Conservation (phyloP, 1,140 invertebrate species). For the Trypoxylus dichotomus region DNA sequence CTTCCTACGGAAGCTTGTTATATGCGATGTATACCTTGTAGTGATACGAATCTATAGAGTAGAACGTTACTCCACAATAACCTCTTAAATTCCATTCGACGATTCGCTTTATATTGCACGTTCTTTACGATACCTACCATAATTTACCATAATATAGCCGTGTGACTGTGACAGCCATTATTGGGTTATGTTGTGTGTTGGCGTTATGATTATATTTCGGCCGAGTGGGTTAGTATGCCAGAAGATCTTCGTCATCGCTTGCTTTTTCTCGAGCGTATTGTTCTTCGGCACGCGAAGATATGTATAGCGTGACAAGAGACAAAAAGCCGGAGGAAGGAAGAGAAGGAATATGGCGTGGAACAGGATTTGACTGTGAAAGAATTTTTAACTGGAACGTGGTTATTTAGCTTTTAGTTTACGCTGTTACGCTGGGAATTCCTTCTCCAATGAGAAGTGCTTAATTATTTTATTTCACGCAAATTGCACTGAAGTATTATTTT, state of each 20-base stretch:
- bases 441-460: too few species aligned
- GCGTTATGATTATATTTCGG: not conserved
- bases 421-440: too few species aligned
- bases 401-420: too few species aligned
- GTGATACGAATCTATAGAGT: too few species aligned
- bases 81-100: not conserved
- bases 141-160: not conserved
- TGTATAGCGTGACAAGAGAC: not conserved
- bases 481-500: too few species aligned
- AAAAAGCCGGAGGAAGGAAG: not conserved
- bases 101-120: not conserved
- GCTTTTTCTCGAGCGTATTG: not conserved
- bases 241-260: not conserved
- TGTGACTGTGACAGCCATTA: not conserved
- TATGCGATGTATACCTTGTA: too few species aligned
- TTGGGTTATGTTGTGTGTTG: not conserved
- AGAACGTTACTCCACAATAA: not conserved
- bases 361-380: too few species aligned
- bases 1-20: too few species aligned
- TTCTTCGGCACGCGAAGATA: not conserved
- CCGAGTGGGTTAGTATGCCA: conserved; percentile 1
- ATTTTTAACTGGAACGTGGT: too few species aligned
- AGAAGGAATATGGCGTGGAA: too few species aligned
- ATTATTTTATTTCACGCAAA: too few species aligned
- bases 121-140: not conserved